These are phyloP conservation scores for Agriopis marginaria DNA, from an alignment of 2,888 invertebrate genomes.

Conservation along the genomic window DNA sequence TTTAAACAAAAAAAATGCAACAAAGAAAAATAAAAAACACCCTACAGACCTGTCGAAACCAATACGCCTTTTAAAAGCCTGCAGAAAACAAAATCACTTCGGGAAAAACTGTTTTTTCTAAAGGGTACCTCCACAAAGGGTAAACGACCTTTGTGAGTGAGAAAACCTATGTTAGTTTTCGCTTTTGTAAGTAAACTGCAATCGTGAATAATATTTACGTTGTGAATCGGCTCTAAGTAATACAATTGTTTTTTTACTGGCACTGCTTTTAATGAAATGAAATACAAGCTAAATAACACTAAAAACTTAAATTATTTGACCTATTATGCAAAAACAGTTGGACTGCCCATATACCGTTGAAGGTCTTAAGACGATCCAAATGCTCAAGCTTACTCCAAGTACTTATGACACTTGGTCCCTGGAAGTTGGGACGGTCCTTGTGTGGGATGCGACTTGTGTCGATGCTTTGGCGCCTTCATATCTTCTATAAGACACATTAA, in stretches of 20 bases:
- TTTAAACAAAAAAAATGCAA: background rate
- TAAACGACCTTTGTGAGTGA: constrained; percentile 28
- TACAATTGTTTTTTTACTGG: background rate
- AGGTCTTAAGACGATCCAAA: too few relatives aligned
- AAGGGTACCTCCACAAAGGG: constrained; percentile 40
- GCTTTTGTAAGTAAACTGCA: constrained; percentile 50
- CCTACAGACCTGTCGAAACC: constrained; percentile 26
- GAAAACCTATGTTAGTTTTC: constrained; percentile 46
- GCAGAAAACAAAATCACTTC: constrained; percentile 46
- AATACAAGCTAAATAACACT: too few relatives aligned
- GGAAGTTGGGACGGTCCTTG: too few relatives aligned
- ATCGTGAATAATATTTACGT: constrained; percentile 3
- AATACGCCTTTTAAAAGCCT: constrained; percentile 36
- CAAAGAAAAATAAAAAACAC: constrained; percentile 28
- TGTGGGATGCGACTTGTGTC: too few relatives aligned
- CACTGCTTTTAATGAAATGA: background rate
- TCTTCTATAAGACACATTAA: too few relatives aligned
- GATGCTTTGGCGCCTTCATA: too few relatives aligned
- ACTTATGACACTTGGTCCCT: too few relatives aligned
- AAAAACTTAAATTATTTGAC: too few relatives aligned
- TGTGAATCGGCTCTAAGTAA: constrained; percentile 5
- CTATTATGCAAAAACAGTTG: too few relatives aligned
- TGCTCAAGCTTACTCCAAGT: too few relatives aligned
- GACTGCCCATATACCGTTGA: too few relatives aligned
- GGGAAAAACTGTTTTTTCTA: constrained; percentile 45